Evolutionary conservation across 37 sponge, comb jelly and placozoan genomes (phyloP).

Genomic region (Hormiphora californensis): DNA sequence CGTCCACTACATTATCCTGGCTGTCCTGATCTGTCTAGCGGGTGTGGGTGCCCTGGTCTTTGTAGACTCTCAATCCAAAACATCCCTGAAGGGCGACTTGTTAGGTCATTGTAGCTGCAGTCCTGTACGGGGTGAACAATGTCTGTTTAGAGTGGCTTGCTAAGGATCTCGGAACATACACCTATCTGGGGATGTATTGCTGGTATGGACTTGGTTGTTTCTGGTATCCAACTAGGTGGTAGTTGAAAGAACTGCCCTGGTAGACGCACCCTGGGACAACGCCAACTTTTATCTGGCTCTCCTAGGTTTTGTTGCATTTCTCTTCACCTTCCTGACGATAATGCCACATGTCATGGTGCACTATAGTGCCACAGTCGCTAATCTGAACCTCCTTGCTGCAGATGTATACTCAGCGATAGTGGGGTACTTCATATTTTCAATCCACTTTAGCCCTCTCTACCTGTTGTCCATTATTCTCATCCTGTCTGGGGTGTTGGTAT

Average conservation of each 20-base stretch:
- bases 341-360: conserved; percentile 18
- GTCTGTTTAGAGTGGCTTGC: conserved; percentile 40
- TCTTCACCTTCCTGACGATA: conserved; percentile 21
- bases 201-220: conserved; percentile 24
- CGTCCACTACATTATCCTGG: not conserved
- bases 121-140: conserved; percentile 23
- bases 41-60: conserved; percentile 22
- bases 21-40: conserved; percentile 20
- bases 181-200: conserved; percentile 23
- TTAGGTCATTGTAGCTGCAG: not conserved
- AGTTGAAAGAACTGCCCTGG: not conserved
- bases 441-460: not conserved
- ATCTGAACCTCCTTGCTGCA: conserved; percentile 35
- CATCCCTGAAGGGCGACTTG: conserved; percentile 2
- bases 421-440: conserved; percentile 17
- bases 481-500: conserved; percentile 8
- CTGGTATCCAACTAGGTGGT: conserved; percentile 22
- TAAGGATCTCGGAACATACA: conserved; percentile 5
- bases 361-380: conserved; percentile 28
- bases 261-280: not conserved
- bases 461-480: not conserved
- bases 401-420: conserved; percentile 43
- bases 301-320: not conserved
- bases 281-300: not conserved
- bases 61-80: conserved; percentile 46